Conservation (phyloP, 2,888 invertebrate genomes). For the Ptychoptera contaminata region DNA sequence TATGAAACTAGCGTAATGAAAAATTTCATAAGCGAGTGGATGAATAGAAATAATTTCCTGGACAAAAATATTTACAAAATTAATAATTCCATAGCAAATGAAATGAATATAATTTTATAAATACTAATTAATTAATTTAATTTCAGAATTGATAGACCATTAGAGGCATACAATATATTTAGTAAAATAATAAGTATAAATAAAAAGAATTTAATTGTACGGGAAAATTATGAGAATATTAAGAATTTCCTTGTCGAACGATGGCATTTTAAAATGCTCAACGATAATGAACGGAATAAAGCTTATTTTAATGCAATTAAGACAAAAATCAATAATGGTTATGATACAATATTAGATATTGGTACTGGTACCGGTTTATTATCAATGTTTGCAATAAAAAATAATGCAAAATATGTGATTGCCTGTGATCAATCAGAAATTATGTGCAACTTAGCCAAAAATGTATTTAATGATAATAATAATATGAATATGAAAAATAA, state of each 20-base stretch:
- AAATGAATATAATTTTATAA: no score
- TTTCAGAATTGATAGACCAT: no score
- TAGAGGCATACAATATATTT: no score
- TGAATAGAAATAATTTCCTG: no score
- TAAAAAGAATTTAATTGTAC: no score
- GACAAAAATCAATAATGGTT: constrained; percentile 33
- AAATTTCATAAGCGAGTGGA: no score
- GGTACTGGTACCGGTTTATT: constrained; percentile 65
- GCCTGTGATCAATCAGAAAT: constrained; percentile 52
- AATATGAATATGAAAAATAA: constrained; percentile 17
- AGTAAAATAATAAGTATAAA: no score
- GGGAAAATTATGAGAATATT: constrained; percentile 27
- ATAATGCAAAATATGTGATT: constrained; percentile 37
- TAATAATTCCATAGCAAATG: no score
- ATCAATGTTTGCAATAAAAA: constrained; percentile 46
- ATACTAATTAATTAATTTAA: no score
- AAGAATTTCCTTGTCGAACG: constrained; percentile 53
- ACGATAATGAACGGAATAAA: constrained; percentile 51
- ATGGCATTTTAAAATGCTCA: constrained; percentile 75
- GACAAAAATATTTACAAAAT: no score
- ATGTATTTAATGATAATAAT: constrained; percentile 38
- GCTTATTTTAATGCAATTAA: constrained; percentile 48
- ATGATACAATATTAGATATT: constrained; percentile 48
- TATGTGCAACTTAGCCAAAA: constrained; percentile 44
- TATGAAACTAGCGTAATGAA: no score